Evolutionary conservation across 2,113 vertebrate genomes (phyloP).

Genomic region (Sphyrna mokarran): DNA sequence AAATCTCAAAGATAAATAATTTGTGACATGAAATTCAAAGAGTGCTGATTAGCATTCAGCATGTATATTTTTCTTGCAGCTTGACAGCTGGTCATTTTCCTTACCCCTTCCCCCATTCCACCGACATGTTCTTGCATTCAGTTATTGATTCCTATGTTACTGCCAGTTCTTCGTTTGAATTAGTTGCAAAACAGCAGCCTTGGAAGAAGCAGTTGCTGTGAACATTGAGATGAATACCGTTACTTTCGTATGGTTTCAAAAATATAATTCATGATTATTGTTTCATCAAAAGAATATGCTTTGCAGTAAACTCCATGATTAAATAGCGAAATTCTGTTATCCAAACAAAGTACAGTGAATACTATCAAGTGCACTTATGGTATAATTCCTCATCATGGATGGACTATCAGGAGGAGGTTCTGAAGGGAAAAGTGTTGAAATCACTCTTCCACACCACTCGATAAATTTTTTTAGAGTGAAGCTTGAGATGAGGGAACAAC

Average conservation of each 20-base stretch:
- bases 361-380: not conserved
- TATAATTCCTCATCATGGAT: not conserved
- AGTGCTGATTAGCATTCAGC: not conserved
- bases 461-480: not conserved
- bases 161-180: not conserved
- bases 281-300: constrained; percentile 15
- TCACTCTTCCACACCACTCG: not conserved
- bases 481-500: not conserved
- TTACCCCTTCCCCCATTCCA: not conserved
- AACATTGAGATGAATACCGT: not conserved
- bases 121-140: not conserved
- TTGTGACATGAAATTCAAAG: not conserved
- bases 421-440: not conserved
- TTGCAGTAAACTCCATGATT: not conserved
- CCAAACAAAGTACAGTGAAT: not conserved
- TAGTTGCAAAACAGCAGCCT: not conserved
- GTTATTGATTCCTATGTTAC: not conserved
- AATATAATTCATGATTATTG: not conserved
- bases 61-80: not conserved
- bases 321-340: not conserved
- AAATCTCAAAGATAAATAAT: not conserved
- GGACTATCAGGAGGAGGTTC: not conserved
- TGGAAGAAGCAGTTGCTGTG: not conserved
- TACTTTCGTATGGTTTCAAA: not conserved
- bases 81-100: not conserved